Evolutionary conservation across 2,888 invertebrate species (phyloP).

Genomic region (Lissocephala sabroskyi): DNA sequence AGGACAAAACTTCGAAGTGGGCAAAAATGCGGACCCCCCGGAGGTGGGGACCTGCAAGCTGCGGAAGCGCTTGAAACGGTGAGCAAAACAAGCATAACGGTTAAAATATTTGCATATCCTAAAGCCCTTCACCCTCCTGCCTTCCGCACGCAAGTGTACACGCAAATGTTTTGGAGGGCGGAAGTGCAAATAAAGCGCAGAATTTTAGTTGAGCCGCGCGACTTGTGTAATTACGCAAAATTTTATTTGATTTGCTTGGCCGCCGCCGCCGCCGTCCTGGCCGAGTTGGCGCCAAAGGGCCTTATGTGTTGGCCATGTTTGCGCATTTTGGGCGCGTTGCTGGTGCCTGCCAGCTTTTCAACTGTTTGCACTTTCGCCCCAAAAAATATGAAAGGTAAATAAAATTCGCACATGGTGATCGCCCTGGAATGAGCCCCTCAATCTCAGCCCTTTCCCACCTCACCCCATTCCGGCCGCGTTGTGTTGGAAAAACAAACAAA

Average conservation of each 20-base stretch:
- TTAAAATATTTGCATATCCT: conserved; percentile 28
- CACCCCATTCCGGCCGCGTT: too few species aligned
- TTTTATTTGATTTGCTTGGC: conserved; percentile 34
- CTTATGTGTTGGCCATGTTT: conserved; percentile 14
- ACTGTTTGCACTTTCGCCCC: conserved; percentile 37
- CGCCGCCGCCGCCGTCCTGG: too few species aligned
- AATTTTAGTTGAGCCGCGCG: conserved; percentile 22
- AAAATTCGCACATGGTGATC: background rate
- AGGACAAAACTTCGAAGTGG: too few species aligned
- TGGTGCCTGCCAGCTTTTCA: conserved; percentile 2
- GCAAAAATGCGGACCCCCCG: too few species aligned
- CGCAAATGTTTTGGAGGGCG: background rate
- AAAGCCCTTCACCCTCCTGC: too few species aligned
- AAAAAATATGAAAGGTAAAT: conserved; percentile 14
- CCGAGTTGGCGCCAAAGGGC: too few species aligned
- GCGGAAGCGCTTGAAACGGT: conserved; percentile 25
- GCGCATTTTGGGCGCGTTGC: conserved; percentile 24
- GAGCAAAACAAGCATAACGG: background rate
- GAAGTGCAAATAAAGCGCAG: conserved; percentile 28
- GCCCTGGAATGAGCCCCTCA: too few species aligned
- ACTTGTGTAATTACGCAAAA: conserved; percentile 35
- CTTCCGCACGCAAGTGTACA: too few species aligned
- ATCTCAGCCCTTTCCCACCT: too few species aligned
- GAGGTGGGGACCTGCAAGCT: conserved; percentile 14
- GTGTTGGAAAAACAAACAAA: too few species aligned